Conservation (phyloP, 2,113 vertebrate genomes). For the Scophthalmus maximus region DNA sequence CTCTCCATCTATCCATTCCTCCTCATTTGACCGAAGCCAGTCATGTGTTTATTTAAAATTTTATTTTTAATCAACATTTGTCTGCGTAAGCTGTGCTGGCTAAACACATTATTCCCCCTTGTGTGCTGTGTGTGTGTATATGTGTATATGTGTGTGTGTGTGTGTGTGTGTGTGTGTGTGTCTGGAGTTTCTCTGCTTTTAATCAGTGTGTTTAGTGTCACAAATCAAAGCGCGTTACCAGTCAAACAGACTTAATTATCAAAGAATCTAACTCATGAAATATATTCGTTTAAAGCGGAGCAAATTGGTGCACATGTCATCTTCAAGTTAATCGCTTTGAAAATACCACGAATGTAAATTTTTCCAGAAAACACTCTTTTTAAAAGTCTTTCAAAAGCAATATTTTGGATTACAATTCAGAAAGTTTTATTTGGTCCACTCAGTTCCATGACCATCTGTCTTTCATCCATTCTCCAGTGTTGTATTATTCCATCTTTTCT, state of each 20-base stretch:
- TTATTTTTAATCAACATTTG: slow-evolving; percentile 59
- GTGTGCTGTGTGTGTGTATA: slow-evolving; percentile 35
- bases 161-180: too few relatives aligned
- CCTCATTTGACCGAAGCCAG: slow-evolving; percentile 29
- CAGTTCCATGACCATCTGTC: slow-evolving; percentile 46
- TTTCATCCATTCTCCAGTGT: slow-evolving; percentile 23
- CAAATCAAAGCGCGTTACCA: slow-evolving; percentile 48
- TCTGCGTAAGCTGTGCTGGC: slow-evolving; percentile 12
- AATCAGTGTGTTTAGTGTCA: slow-evolving; percentile 53
- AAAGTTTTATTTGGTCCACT: slow-evolving; percentile 45
- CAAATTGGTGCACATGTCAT: slow-evolving; percentile 13
- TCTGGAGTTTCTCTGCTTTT: slow-evolving; percentile 52
- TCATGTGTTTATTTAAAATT: slow-evolving; percentile 40
- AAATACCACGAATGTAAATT: slow-evolving; percentile 19
- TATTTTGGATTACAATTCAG: slow-evolving; percentile 47
- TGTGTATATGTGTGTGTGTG: too few relatives aligned
- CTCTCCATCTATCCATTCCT: slow-evolving; percentile 23
- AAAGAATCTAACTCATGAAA: slow-evolving; percentile 41
- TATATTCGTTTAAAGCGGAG: slow-evolving; percentile 10
- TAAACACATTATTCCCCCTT: slow-evolving; percentile 23
- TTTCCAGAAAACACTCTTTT: slow-evolving; percentile 29
- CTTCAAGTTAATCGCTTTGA: slow-evolving; percentile 27
- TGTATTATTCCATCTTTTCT: slow-evolving; percentile 41
- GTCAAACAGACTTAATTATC: slow-evolving; percentile 56
- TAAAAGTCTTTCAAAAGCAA: slow-evolving; percentile 31